Base-by-base conservation (phyloP, 1,140 invertebrate genomes). In the Aplysia californica region DNA sequence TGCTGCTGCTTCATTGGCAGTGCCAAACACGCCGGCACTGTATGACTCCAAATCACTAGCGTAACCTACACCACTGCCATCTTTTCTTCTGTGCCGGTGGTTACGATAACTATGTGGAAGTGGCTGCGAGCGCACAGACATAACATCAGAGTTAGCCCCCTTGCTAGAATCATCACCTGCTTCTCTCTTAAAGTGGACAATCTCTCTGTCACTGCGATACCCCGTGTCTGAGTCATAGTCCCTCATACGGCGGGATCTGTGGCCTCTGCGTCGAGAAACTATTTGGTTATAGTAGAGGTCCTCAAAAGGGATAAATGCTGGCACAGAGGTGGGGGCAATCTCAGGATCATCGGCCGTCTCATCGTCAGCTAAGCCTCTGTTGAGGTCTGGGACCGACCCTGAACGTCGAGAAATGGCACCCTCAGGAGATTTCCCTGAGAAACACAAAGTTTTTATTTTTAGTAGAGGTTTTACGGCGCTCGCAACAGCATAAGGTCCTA, bases 161-260 rank as follows among this genome's bases (percentile, higher is more conserved):
- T 18, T 23, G 21, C 67, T 79, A 33, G 26, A 29, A 35, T 77
- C 50, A 41, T 36, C 31, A 29, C 55, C 61, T 55, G 81, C 79
- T 56, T 83, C 79, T 69, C 72, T 56, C 18, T 77, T 71, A 76
- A 81, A 82, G 56, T 76, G 69, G 0, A 82, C 56, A 6, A 81
- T 50, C 31, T 87, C 84, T 18, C 82, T 78, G 59, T 89, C 87
- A 81, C 86, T 88, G 29, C 86, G 75, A 80, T 88, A 88, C 55
- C 86, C 88, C 3, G 87, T 88, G 56, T 89, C 88, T 10, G 87
- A 88, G 64, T 89, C 88, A 66, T 89, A 89, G 21, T 87, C 87
- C 56, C 83, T 58, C 58, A 81, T 76, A 21, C 79, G 77, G 5
- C 79, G 69, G 64, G 80, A 76, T 15, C 79, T 80, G 21, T 81